Evolutionary conservation across 2,113 vertebrate genomes (phyloP).

Genomic region (Cariama cristata): DNA sequence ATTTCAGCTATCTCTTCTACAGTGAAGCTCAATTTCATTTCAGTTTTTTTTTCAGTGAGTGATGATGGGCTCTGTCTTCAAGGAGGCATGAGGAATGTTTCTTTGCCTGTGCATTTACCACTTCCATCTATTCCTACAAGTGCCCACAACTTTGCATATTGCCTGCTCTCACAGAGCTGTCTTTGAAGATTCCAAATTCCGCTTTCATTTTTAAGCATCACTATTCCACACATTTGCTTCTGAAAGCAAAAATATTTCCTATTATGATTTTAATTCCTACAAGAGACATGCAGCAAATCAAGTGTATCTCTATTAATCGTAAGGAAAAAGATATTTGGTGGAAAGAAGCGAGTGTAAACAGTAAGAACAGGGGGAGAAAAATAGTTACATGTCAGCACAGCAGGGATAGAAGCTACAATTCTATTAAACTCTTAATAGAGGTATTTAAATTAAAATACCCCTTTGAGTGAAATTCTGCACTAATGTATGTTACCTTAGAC

Average conservation of each 20-base stretch:
- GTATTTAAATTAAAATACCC: constrained; percentile 53
- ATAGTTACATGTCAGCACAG: background rate
- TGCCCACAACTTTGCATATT: background rate
- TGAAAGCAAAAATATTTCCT: background rate
- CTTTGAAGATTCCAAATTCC: background rate
- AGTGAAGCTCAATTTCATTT: background rate
- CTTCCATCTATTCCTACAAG: background rate
- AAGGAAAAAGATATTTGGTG: background rate
- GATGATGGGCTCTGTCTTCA: background rate
- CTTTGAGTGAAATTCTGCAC: constrained; percentile 47
- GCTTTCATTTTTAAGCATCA: background rate
- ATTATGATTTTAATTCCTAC: background rate
- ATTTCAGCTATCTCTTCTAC: background rate
- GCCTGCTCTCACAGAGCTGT: background rate
- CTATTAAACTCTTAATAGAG: constrained; percentile 35
- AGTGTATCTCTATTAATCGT: background rate
- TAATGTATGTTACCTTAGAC: constrained; percentile 19
- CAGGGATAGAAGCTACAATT: background rate
- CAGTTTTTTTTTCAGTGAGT: background rate
- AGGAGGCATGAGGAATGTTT: background rate
- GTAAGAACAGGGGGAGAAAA: background rate
- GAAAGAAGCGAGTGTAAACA: background rate
- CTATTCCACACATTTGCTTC: background rate
- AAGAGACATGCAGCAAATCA: background rate
- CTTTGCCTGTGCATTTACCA: background rate